Evolutionary conservation across 2,797 vertebrate genomes (phyloP).

Genomic region (Carduelis carduelis): DNA sequence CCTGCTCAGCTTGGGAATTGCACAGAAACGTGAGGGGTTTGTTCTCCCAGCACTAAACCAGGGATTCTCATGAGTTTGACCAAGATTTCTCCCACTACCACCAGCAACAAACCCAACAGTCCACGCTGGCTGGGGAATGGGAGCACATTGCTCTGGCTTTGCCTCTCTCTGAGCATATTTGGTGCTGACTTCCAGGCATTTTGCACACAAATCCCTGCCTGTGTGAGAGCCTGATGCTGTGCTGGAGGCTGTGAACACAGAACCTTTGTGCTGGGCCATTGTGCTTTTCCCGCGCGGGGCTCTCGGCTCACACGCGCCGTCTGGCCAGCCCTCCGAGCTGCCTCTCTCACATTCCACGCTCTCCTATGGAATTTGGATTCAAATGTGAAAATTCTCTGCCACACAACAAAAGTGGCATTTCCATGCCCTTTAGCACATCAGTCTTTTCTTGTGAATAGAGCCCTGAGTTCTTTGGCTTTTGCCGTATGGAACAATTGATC

Average conservation of each 20-base stretch:
- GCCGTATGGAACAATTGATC: slow-evolving; percentile 79
- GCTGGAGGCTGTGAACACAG: slow-evolving; percentile 55
- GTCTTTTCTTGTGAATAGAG: slow-evolving; percentile 76
- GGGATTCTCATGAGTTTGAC: background rate
- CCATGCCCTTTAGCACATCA: slow-evolving; percentile 77
- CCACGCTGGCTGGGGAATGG: background rate
- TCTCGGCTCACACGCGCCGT: slow-evolving; percentile 3
- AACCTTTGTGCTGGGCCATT: slow-evolving; percentile 65
- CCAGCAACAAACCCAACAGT: background rate
- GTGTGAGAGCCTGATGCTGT: background rate
- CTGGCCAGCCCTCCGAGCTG: slow-evolving; percentile 1
- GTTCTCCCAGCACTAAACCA: background rate
- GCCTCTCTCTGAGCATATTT: background rate
- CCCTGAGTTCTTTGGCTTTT: slow-evolving; percentile 68
- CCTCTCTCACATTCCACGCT: slow-evolving; percentile 60
- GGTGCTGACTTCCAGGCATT: background rate
- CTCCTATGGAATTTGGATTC: slow-evolving; percentile 73
- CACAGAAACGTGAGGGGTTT: fast-evolving
- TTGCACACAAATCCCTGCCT: slow-evolving; percentile 20
- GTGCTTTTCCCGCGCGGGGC: background rate
- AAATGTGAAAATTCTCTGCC: slow-evolving; percentile 69
- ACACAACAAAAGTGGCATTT: slow-evolving; percentile 73
- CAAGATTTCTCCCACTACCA: background rate
- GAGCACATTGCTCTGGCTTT: background rate
- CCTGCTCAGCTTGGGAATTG: background rate